Evolutionary conservation across 1,140 invertebrate genomes (phyloP).

Genomic region (Euwallacea similis): DNA sequence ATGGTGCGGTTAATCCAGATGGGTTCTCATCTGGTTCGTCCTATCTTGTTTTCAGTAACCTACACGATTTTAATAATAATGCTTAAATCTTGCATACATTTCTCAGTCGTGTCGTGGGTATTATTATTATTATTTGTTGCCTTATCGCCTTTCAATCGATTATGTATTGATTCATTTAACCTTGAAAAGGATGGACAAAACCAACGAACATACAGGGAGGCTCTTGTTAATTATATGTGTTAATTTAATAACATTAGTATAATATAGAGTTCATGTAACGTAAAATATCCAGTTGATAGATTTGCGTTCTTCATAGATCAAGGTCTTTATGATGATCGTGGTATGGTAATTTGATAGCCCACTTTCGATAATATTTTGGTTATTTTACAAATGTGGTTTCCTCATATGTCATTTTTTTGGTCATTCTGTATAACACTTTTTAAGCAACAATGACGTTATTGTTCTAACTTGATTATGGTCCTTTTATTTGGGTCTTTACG

Average conservation of each 20-base stretch:
- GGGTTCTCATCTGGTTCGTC: background rate
- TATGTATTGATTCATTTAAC: conserved; percentile 34
- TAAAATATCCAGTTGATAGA: too few species aligned
- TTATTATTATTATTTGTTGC: conserved; percentile 26
- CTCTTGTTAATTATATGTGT: too few species aligned
- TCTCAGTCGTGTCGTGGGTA: conserved; percentile 18
- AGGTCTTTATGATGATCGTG: too few species aligned
- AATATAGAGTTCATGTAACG: too few species aligned
- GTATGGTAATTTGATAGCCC: too few species aligned
- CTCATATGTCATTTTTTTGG: too few species aligned
- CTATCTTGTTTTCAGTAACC: conserved; percentile 5
- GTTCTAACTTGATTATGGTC: background rate
- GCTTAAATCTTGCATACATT: conserved; percentile 24
- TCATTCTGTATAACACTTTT: too few species aligned
- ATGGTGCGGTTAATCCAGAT: background rate
- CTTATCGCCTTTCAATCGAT: conserved; percentile 32
- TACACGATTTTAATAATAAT: conserved; percentile 21
- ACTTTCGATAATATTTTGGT: too few species aligned
- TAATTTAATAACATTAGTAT: too few species aligned
- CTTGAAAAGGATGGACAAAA: conserved; percentile 24
- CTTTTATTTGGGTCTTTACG: background rate
- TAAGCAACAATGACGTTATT: too few species aligned
- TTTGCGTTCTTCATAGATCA: too few species aligned
- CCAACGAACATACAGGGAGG: background rate
- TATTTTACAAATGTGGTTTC: too few species aligned